A percentile compares a stretch with the other conserved stretches of the same genome.
Conservation (phyloP, 2,797 vertebrate genomes). For the Oreortyx pictus region DNA sequence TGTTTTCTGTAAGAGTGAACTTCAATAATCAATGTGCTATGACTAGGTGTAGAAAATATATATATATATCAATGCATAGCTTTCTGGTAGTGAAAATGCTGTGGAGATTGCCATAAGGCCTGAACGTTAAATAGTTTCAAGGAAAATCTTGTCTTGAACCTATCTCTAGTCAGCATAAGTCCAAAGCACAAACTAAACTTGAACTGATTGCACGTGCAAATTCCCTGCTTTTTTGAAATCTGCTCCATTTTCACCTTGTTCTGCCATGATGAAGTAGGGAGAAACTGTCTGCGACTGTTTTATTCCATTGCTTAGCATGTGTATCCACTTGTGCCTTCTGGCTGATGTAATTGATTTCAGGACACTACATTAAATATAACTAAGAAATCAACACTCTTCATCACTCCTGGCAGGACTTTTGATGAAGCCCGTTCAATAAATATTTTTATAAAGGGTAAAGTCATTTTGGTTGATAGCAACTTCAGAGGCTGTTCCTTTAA, state of each 20-base stretch:
- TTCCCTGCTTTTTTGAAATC: background rate
- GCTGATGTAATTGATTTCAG: background rate
- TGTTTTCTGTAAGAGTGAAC: slow-evolving; percentile 8
- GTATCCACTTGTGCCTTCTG: background rate
- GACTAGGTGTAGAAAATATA: background rate
- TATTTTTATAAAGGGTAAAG: background rate
- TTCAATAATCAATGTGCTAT: background rate
- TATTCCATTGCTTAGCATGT: background rate
- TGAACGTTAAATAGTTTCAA: background rate
- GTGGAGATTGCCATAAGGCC: background rate
- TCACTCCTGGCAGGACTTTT: background rate
- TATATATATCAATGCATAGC: background rate
- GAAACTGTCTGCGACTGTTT: background rate
- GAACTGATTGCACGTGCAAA: background rate
- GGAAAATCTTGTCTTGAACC: background rate
- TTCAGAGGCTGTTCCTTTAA: background rate
- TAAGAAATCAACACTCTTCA: background rate
- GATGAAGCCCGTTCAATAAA: background rate
- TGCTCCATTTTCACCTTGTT: background rate
- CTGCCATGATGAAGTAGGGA: background rate
- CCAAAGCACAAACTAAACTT: background rate
- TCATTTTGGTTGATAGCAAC: background rate
- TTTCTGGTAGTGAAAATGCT: background rate
- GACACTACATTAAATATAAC: background rate
- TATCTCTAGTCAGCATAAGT: background rate